phyloP scores from a whole-genome alignment of 1,140 invertebrate genomes.

The roundworm (Caenorhabditis elegans) region DNA sequence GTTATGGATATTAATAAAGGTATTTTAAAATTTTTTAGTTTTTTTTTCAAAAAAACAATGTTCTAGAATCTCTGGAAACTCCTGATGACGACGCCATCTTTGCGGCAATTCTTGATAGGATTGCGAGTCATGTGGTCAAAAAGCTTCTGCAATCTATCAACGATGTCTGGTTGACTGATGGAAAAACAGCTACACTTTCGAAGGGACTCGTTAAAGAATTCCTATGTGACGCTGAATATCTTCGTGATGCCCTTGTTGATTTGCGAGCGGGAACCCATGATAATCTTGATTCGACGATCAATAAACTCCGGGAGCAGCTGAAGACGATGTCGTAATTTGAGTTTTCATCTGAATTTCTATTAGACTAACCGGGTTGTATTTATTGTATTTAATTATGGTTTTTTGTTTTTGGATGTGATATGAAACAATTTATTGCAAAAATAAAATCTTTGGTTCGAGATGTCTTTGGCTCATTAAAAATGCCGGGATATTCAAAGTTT shows the following conservation, averaged over 20 bases:
- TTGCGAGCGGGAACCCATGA: not conserved
- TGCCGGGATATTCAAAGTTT: too few species aligned
- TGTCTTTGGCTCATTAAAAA: too few species aligned
- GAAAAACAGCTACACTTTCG: conserved; percentile 13
- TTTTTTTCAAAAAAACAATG: too few species aligned
- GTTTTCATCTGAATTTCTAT: too few species aligned
- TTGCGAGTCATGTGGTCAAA: not conserved
- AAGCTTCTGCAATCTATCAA: conserved; percentile 1
- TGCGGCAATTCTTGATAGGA: not conserved
- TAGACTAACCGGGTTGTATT: too few species aligned
- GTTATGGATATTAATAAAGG: not conserved
- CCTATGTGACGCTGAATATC: conserved; percentile 5
- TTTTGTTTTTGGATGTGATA: too few species aligned
- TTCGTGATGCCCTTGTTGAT: not conserved
- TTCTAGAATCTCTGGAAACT: not conserved
- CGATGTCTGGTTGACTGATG: conserved; percentile 15
- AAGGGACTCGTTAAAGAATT: conserved; percentile 23
- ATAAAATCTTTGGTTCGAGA: too few species aligned
- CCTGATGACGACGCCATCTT: not conserved
- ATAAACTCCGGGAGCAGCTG: conserved; percentile 4
- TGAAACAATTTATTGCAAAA: too few species aligned
- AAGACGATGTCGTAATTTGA: not conserved
- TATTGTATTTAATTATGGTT: too few species aligned
- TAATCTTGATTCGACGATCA: not conserved
- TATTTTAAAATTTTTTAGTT: not conserved